A percentile compares a stretch with the other conserved stretches of the same genome.
Evolutionary conservation across 2,113 vertebrate species (phyloP).

Genomic region (Tachycineta bicolor): DNA sequence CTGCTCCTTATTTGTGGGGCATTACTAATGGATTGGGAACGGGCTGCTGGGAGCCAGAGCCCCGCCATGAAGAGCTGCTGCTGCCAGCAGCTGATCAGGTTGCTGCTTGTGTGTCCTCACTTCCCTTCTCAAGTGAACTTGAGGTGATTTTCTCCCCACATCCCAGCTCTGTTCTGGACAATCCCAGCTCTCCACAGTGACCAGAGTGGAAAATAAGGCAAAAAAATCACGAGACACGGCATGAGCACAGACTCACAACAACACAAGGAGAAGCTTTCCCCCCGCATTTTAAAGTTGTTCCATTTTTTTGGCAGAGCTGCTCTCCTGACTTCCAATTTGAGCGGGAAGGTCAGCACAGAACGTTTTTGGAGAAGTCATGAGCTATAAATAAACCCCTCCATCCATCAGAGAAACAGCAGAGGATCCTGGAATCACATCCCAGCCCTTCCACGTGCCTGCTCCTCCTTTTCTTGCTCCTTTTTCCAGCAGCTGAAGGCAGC

Average conservation of each 20-base stretch:
- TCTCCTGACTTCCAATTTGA: background rate
- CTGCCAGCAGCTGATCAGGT: background rate
- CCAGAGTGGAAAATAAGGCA: background rate
- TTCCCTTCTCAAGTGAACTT: background rate
- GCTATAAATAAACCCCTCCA: constrained; percentile 29
- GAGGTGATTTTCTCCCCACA: background rate
- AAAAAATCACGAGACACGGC: background rate
- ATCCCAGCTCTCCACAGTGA: background rate
- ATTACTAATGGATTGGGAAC: background rate
- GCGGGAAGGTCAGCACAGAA: background rate
- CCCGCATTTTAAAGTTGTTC: background rate
- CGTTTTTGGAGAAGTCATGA: background rate
- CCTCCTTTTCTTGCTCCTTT: background rate
- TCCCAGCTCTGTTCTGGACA: background rate
- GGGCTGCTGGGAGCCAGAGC: background rate
- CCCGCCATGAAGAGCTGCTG: background rate
- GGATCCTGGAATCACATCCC: background rate
- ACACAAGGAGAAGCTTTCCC: background rate
- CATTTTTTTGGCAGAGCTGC: background rate
- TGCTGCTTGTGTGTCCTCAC: background rate
- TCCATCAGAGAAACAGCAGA: constrained; percentile 1
- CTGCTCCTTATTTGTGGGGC: background rate
- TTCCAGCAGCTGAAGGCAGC: background rate
- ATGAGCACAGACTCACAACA: background rate
- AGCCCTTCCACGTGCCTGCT: background rate